Evolutionary conservation across 2,113 vertebrate genomes (phyloP).

Genomic region (Rissa tridactyla): DNA sequence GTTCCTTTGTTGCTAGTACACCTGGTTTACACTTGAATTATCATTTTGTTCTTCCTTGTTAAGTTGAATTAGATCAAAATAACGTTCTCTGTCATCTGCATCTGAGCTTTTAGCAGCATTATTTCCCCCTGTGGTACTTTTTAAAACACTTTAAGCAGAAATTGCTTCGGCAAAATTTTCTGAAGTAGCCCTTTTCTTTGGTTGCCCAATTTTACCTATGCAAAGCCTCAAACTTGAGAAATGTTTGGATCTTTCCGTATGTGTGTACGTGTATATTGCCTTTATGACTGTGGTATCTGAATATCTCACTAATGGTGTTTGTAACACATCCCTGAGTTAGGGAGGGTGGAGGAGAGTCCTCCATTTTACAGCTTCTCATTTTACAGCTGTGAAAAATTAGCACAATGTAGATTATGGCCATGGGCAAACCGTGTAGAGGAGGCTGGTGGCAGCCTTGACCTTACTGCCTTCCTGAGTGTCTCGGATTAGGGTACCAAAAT

Average conservation of each 20-base stretch:
- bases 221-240: background rate
- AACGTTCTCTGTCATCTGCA: background rate
- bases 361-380: background rate
- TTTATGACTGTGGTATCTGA: background rate
- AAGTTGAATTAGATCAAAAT: background rate
- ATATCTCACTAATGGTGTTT: background rate
- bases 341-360: background rate
- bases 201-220: background rate
- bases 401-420: background rate
- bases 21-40: slow-evolving; percentile 1
- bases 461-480: background rate
- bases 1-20: background rate
- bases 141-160: background rate
- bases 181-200: background rate
- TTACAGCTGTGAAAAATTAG: background rate
- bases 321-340: background rate
- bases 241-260: rapidly evolving
- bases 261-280: rapidly evolving
- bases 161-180: background rate
- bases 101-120: background rate
- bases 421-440: background rate
- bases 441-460: background rate
- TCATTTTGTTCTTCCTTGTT: background rate
- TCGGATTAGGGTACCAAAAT: background rate
- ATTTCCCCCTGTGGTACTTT: background rate